A percentile compares a stretch with the other conserved stretches of the same genome.
These are phyloP conservation scores for Charanyca ferruginea DNA, from an alignment of 2,888 invertebrate species.

Conservation along the genomic window DNA sequence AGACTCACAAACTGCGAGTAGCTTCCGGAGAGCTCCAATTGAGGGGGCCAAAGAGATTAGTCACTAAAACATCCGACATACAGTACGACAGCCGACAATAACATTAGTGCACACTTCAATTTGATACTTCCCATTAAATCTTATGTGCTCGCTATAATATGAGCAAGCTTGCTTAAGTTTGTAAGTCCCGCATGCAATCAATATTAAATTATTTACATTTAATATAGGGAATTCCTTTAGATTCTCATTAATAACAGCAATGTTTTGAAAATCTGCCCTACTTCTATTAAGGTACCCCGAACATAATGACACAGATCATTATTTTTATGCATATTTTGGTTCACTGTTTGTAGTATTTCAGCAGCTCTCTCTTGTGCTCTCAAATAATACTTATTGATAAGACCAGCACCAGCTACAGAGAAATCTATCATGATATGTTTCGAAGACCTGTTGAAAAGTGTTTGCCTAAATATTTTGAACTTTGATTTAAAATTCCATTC, in stretches of 20 bases:
- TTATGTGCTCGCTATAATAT: conserved; percentile 20
- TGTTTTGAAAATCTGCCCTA: conserved; percentile 23
- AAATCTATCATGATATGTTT: conserved; percentile 12
- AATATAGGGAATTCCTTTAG: not conserved
- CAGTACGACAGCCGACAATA: too few species aligned
- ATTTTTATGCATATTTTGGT: conserved; percentile 11
- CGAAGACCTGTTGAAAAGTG: conserved; percentile 6
- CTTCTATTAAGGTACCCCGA: conserved; percentile 3
- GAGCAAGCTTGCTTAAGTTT: conserved; percentile 24
- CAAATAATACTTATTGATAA: conserved; percentile 14
- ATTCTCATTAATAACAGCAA: conserved; percentile 1
- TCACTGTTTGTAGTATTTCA: conserved; percentile 4
- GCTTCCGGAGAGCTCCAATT: too few species aligned
- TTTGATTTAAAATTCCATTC: conserved; percentile 12
- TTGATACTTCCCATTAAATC: conserved; percentile 8
- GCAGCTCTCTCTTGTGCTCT: conserved; percentile 8
- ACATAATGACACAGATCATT: conserved; percentile 18
- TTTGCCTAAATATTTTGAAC: conserved; percentile 9
- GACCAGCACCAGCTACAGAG: conserved; percentile 12
- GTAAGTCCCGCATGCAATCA: conserved; percentile 20
- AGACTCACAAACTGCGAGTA: too few species aligned
- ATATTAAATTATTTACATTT: conserved; percentile 11
- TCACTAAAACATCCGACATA: too few species aligned
- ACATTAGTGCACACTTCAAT: conserved; percentile 12
- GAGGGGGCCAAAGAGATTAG: too few species aligned